Evolutionary conservation across 2,888 invertebrate genomes (phyloP), one percentile per base, ranked within the genome.

Genomic region (Sphaeridia pumilis): DNA sequence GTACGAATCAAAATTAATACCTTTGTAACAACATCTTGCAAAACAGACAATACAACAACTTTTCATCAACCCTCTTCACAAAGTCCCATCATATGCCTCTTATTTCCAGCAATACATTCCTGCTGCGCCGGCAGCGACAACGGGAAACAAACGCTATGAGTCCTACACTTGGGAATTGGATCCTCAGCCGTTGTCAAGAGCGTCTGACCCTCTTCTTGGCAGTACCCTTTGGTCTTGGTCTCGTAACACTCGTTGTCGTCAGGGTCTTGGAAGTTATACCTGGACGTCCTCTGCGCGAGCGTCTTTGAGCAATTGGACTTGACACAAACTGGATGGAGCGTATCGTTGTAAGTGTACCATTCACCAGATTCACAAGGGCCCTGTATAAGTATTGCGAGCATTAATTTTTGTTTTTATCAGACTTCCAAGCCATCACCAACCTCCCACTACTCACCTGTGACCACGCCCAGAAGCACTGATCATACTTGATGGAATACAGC

Each of bases 391-490:
- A 20, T 10, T n/a, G n/a, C 17, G 7, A 36, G 27, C 36, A 42
- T 31, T 28, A 34, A 4, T 34, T 26, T 28, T 31, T 27, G 31
- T 26, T 42, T 22, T 46, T 5, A 49, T 3, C 34, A n/a, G 12
- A 14, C 10, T 17, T 44, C n/a, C 17, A 7, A 20, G 21, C 7
- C 7, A 17, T 12, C 17, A 17, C 12, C 41, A 41, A 20, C 20
- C 5, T 34, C 12, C 36, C 14, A 17, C 3, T 14, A 22, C 27
- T 22, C 54, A 62, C 64, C 58, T 56, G 56, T 25, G 64, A 58
- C 62, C 62, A 64, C 22, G 58, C 64, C 49, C 48, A 62, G 52
- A 58, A 56, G 47, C 64, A 64, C 34, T 57, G 51, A 31, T 59
- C 50, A 27, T 51, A 58, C 44, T 54, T 50, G 1, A 35, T 35